Evolutionary conservation across 2,113 vertebrate species (phyloP).

Genomic region (Misgurnus anguillicaudatus): DNA sequence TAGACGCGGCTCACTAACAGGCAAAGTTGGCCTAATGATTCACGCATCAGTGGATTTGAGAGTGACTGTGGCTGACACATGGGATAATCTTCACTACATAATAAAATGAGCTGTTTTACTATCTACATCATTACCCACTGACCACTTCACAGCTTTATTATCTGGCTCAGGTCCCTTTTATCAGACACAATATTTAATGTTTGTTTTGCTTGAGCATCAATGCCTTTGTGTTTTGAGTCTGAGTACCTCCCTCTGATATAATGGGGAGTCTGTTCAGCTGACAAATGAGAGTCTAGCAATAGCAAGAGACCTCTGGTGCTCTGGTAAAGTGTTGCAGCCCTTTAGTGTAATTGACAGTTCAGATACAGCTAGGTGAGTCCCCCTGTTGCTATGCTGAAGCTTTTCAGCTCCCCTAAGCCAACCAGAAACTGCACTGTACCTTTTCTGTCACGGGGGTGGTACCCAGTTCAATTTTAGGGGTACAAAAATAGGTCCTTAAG

Average conservation of each 20-base stretch:
- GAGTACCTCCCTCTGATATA: constrained; percentile 1
- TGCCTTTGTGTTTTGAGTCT: neutral
- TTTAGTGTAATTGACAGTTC: constrained; percentile 26
- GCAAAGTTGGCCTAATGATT: constrained; percentile 49
- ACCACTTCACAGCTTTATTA: constrained; percentile 28
- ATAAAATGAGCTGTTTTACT: constrained; percentile 12
- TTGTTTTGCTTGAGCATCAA: neutral
- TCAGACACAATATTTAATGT: neutral
- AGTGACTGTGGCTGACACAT: constrained; percentile 28
- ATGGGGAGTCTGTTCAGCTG: constrained; percentile 3
- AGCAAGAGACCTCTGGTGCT: constrained; percentile 21
- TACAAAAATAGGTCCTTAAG: too few relatives aligned
- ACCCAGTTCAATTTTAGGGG: too few relatives aligned
- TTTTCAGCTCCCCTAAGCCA: neutral
- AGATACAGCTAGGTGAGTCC: neutral
- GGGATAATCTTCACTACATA: constrained; percentile 30
- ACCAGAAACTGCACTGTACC: neutral
- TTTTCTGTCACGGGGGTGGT: neutral
- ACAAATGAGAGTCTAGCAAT: constrained; percentile 26
- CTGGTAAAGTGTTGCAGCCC: neutral
- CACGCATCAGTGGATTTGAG: constrained; percentile 51
- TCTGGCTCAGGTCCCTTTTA: neutral
- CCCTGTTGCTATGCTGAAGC: constrained; percentile 34
- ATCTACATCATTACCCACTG: neutral
- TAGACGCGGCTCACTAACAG: neutral